These are phyloP conservation scores for Nomada ruficornis DNA, from an alignment of 2,888 invertebrate species.

Conservation along the genomic window DNA sequence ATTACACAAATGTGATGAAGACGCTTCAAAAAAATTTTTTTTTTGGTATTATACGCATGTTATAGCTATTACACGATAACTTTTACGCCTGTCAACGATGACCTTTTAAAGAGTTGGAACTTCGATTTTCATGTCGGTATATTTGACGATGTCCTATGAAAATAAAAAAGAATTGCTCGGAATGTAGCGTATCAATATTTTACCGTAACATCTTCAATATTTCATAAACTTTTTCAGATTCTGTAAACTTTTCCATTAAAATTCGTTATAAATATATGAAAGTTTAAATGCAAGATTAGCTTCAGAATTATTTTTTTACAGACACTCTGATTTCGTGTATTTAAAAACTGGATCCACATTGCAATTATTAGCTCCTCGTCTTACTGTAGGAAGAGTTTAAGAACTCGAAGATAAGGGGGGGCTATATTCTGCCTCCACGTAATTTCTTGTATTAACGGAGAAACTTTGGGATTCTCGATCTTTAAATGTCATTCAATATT, in stretches of 20 bases:
- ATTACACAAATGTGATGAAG: conserved; percentile 56
- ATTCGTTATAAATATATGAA: conserved; percentile 57
- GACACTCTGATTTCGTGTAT: conserved; percentile 18
- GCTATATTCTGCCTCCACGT: conserved; percentile 2
- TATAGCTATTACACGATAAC: conserved; percentile 38
- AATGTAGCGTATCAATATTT: conserved; percentile 44
- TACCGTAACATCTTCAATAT: conserved; percentile 29
- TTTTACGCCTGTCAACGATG: conserved; percentile 44
- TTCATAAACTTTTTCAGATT: conserved; percentile 33
- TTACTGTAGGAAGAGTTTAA: conserved; percentile 8
- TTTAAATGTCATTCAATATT: conserved; percentile 49
- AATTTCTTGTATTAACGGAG: conserved; percentile 43
- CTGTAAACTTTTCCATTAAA: conserved; percentile 40
- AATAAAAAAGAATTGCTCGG: conserved; percentile 50
- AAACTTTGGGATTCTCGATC: conserved; percentile 55
- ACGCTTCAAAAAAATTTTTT: conserved; percentile 42
- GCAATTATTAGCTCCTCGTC: conserved; percentile 14
- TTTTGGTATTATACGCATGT: conserved; percentile 54
- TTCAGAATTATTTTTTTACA: conserved; percentile 36
- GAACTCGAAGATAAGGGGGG: conserved; percentile 14
- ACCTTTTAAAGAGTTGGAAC: conserved; percentile 49
- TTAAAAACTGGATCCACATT: conserved; percentile 32
- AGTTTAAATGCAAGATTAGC: conserved; percentile 59
- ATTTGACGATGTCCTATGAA: conserved; percentile 48
- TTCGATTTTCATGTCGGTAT: conserved; percentile 23